Conservation (phyloP, 2,888 invertebrate species). For the Pardosa pseudoannulata region DNA sequence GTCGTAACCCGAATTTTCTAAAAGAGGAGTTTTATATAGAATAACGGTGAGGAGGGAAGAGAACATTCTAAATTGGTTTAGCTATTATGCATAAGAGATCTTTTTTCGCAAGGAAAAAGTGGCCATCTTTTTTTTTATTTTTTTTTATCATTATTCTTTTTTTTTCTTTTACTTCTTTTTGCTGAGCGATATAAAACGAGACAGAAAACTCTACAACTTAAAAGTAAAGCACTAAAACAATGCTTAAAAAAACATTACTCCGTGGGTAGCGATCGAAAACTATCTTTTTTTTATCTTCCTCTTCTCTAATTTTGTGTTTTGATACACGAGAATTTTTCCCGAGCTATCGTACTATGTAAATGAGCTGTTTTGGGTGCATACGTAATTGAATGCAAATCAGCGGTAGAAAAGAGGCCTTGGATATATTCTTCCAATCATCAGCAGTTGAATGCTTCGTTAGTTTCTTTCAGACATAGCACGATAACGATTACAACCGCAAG, state of each 20-base stretch:
- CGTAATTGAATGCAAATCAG: slow-evolving; percentile 70
- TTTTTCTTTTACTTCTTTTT: slow-evolving; percentile 21
- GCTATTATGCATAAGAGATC: slow-evolving; percentile 69
- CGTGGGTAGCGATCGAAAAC: slow-evolving; percentile 63
- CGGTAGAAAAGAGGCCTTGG: slow-evolving; percentile 30
- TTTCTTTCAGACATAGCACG: slow-evolving; percentile 33
- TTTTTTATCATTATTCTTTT: no score
- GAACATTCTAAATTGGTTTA: slow-evolving; percentile 70
- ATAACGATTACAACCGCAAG: slow-evolving; percentile 68
- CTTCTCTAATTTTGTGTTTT: slow-evolving; percentile 70
- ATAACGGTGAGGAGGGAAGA: slow-evolving; percentile 14
- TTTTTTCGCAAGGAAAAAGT: background rate
- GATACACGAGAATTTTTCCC: slow-evolving; percentile 66
- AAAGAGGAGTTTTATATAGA: slow-evolving; percentile 4
- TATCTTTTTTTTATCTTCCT: slow-evolving; percentile 35
- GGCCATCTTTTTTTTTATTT: slow-evolving; percentile 25
- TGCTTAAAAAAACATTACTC: slow-evolving; percentile 72
- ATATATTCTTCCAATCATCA: slow-evolving; percentile 62
- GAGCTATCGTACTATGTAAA: slow-evolving; percentile 70
- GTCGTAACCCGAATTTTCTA: background rate
- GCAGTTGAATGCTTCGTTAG: slow-evolving; percentile 67
- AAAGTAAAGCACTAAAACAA: slow-evolving; percentile 71
- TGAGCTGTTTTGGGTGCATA: slow-evolving; percentile 71
- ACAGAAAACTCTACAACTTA: slow-evolving; percentile 66
- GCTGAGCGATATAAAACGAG: slow-evolving; percentile 64